These are phyloP conservation scores for Anguilla obscura DNA, from an alignment of 2,797 vertebrate species.

Conservation along the genomic window DNA sequence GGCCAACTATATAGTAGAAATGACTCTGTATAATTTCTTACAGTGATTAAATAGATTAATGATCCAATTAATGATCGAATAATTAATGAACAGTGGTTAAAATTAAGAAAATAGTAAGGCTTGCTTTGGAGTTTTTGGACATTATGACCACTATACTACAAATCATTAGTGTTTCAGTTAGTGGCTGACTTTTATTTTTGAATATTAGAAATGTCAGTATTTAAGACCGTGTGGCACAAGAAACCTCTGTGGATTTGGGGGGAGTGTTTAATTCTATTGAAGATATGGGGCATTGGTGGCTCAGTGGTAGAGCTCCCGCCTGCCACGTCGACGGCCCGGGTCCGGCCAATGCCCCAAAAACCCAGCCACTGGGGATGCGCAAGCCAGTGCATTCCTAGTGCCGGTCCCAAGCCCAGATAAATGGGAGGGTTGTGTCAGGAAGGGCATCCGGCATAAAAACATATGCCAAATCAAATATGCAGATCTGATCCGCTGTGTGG, in stretches of 20 bases:
- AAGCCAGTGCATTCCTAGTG: too few relatives aligned
- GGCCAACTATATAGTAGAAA: not conserved
- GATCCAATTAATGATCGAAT: not conserved
- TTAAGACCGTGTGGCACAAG: not conserved
- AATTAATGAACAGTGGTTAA: not conserved
- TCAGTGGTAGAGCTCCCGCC: too few relatives aligned
- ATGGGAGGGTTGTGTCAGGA: too few relatives aligned
- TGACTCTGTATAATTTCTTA: not conserved
- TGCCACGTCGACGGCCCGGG: too few relatives aligned
- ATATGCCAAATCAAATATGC: too few relatives aligned
- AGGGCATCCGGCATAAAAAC: too few relatives aligned
- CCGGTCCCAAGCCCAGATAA: too few relatives aligned
- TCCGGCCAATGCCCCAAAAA: too few relatives aligned
- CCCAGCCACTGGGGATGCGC: too few relatives aligned
- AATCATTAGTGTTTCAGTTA: not conserved
- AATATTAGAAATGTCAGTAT: constrained; percentile 1
- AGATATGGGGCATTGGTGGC: too few relatives aligned
- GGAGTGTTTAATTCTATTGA: not conserved
- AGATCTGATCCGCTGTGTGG: too few relatives aligned
- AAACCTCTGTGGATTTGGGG: not conserved
- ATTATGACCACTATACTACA: not conserved
- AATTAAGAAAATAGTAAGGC: not conserved
- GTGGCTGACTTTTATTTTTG: not conserved
- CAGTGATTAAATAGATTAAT: not conserved
- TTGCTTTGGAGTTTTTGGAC: not conserved